phyloP scores from a whole-genome alignment of 2,797 vertebrate species.

The Borostomias antarcticus region DNA sequence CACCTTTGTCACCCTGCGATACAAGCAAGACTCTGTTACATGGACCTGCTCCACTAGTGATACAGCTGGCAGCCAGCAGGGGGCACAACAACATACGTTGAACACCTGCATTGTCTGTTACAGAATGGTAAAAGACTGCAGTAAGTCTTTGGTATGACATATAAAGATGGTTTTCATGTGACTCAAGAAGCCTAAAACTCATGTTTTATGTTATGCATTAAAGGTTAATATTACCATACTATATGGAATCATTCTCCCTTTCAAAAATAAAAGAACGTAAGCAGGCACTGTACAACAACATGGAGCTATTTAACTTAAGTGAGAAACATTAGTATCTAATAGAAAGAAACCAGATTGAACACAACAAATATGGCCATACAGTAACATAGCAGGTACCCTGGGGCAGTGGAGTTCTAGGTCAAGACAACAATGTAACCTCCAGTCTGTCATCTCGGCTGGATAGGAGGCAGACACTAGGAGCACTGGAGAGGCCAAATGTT shows the following conservation, averaged over 20 bases:
- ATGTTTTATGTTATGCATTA: no score
- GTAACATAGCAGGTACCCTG: slow-evolving; percentile 35
- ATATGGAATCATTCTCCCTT: neutral
- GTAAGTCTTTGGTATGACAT: neutral
- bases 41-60: slow-evolving; percentile 3
- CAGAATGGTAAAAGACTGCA: no score
- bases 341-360: slow-evolving; percentile 38
- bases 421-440: slow-evolving; percentile 61
- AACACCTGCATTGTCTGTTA: slow-evolving; percentile 5
- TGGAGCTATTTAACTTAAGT: slow-evolving; percentile 28
- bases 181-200: no score
- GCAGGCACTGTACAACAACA: slow-evolving; percentile 7
- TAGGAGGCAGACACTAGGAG: slow-evolving; percentile 27
- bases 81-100: slow-evolving; percentile 42
- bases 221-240: neutral
- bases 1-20: slow-evolving; percentile 89
- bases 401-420: slow-evolving; percentile 56
- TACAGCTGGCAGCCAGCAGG: slow-evolving; percentile 45
- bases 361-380: slow-evolving; percentile 38
- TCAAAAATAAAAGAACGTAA: slow-evolving; percentile 10
- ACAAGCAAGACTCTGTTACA: slow-evolving; percentile 12
- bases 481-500: slow-evolving; percentile 54
- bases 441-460: slow-evolving; percentile 38
- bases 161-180: neutral
- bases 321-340: slow-evolving; percentile 34